These are phyloP conservation scores for Diogma glabrata DNA, from an alignment of 2,888 invertebrate genomes.

Conservation along the genomic window DNA sequence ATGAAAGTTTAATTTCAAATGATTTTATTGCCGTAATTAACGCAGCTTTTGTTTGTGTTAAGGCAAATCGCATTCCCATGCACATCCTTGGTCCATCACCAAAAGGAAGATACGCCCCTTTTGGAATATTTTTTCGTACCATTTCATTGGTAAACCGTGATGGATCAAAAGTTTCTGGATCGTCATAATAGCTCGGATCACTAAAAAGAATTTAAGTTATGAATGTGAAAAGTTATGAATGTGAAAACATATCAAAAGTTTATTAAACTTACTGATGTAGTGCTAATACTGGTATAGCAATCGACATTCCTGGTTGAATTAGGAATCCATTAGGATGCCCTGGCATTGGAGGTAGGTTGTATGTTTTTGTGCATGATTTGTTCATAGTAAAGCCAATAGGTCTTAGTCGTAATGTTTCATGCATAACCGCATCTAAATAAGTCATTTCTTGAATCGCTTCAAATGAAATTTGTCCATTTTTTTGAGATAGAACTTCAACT, in stretches of 20 bases:
- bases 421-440: constrained; percentile 43
- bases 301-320: constrained; percentile 25
- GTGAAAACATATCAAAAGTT: background rate
- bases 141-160: constrained; percentile 30
- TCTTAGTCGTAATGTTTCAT: constrained; percentile 24
- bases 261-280: constrained; percentile 24
- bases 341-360: constrained; percentile 4
- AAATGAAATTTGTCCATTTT: constrained; percentile 39
- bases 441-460: constrained; percentile 44
- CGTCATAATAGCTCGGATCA: constrained; percentile 31
- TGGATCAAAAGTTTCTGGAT: constrained; percentile 34
- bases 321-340: constrained; percentile 15
- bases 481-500: constrained; percentile 31
- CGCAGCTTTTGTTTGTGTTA: constrained; percentile 22
- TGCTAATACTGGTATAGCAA: constrained; percentile 27
- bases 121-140: constrained; percentile 22
- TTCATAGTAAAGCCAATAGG: constrained; percentile 20
- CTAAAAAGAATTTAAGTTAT: background rate
- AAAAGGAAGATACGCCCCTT: constrained; percentile 25
- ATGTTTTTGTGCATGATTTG: constrained; percentile 17
- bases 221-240: too few species aligned
- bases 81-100: constrained; percentile 29
- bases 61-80: constrained; percentile 21
- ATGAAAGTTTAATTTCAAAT: constrained; percentile 21
- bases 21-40: constrained; percentile 19